Base-by-base conservation (phyloP, 2,797 vertebrate genomes). In the Protonibea diacanthus region DNA sequence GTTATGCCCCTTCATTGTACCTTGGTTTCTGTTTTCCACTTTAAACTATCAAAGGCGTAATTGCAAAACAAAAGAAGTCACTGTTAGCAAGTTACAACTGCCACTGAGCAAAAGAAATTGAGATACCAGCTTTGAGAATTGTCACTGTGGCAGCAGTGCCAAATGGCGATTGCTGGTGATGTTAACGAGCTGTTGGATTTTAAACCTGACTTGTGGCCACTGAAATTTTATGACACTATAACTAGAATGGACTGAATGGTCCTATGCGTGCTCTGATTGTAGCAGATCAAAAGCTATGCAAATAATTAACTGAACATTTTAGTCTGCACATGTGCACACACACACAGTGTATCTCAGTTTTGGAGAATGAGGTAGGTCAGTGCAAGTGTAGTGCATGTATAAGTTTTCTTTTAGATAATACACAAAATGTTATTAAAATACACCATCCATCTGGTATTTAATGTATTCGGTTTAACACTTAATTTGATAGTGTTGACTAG, bases 231-330 rank as follows among this genome's bases (percentile, higher is more conserved):
- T 18, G 23, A 63, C 47, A 42, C 64, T 56, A 27, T 48, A 52
- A 70, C 40, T 59, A 59, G 65, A 7, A 1, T 56, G n/a, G 64
- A 71, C 45, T 45, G 55, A 75, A 63, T 64, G 44, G 18, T 58
- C 14, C 52, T 61, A 23, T 69, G 80, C 81, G 70, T 2, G 10
- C 49, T 80, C 69, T 66, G n/a, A 73, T 82, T 69, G 76, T 62
- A 76, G 69, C 48, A 57, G 67, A 76, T 86, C 47, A 61, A 60
- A 80, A 74, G 23, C 20, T 83, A 81, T 69, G 68, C 48, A 25
- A 52, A 15, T n/a, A 85, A 79, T 45, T 73, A 72, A 81, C 42
- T 57, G 20, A 70, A 49, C 57, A 75, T 48, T 69, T 47, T 62
- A 75, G 61, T 55, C 66, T 52, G 29, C 23, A 73, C 53, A n/a